Evolutionary conservation across 2,888 invertebrate species (phyloP), one percentile per base, ranked within the genome.

Genomic region (Dorcus hopei): DNA sequence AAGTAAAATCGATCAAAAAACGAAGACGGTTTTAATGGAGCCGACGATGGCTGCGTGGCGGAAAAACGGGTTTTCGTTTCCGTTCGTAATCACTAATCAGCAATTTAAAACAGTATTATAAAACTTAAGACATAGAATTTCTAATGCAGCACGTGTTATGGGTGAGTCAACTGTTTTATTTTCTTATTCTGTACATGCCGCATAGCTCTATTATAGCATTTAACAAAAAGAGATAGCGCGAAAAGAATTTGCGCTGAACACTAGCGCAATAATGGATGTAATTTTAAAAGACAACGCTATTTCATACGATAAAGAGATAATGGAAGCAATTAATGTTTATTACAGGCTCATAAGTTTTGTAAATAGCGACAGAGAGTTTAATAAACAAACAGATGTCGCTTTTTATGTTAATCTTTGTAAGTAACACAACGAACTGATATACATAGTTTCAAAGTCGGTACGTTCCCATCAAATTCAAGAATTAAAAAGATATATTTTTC

Each of bases 61-160:
- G 23, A 9, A 9, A 45, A 45, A 45, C 45, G 9, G 45, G 45
- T 45, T 45, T 45, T 16, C 23, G 9, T 45, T 45, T 16, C 45
- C 11, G 9, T 45, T 45, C 45, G 9, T 45, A 33, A 33, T 26
- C 26, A 14, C 45, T 14, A 45, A 45, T 45, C 23, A 45, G 45
- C 45, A 45, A 45, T 45, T 45, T 45, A 45, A 45, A 45, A 45
- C 45, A 45, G 45, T 9, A 45, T 45, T 45, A 45, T 45, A 45
- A 23, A 45, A 45, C 23, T 45, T 11, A 45, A 45, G 45, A 45
- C 45, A 19, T 19, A 45, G 19, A 16, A 23, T 23, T 45, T 45
- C 16, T 11, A 45, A 11, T 45, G 45, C 14, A 45, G 45, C 45
- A 45, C 45, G 45, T 45, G 45, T 19, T 45, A 45, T 23, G 9